Evolutionary conservation across 2,888 invertebrate species (phyloP), one percentile per base, ranked within the genome.

Genomic region (Drosophila nigricruria): DNA sequence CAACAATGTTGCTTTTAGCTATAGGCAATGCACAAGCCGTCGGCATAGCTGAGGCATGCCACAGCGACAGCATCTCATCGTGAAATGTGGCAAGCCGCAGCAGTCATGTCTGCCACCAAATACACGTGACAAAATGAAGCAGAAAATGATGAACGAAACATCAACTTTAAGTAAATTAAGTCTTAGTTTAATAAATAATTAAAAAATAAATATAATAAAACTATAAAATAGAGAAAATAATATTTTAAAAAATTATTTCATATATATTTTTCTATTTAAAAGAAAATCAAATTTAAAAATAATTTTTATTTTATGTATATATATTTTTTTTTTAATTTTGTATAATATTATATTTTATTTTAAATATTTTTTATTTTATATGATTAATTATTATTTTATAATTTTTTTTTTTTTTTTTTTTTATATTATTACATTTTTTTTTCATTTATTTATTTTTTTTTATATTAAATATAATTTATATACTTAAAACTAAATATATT

Each of bases 21-120:
- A 32, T 30, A 8, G 49, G 49, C 49, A 49, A 30, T 32, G 30
- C 49, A 20, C 14, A 27, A 54, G 52, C 52, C 69, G 65, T 40
- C 58, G 58, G 66, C 70, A 49, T 40, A 34, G 59, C 70, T 27
- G 54, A 14, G 43, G 54, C 30, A 40, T 56, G 75, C 69, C 60
- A 16, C 45, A 52, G 61, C 20, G 18, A 8, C 32, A 50, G 50
- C 50, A 52, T 34, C 34, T 36, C 76, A 69, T 67, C 76, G 18
- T 40, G 47, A 49, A 49, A 49, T 50, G 58, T 23, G 34, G 61
- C 43, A 62, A 50, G 49, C 49, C 47, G 60, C 54, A 71, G 63
- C 57, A 30, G 18, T 18, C 38, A 47, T 58, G 65, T 58, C 70
- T 70, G 56, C 38, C 38, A 27, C 72, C 45, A 38, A 34, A 16